Conservation (phyloP, 2,797 vertebrate genomes). For the Micrastur ruficollis region DNA sequence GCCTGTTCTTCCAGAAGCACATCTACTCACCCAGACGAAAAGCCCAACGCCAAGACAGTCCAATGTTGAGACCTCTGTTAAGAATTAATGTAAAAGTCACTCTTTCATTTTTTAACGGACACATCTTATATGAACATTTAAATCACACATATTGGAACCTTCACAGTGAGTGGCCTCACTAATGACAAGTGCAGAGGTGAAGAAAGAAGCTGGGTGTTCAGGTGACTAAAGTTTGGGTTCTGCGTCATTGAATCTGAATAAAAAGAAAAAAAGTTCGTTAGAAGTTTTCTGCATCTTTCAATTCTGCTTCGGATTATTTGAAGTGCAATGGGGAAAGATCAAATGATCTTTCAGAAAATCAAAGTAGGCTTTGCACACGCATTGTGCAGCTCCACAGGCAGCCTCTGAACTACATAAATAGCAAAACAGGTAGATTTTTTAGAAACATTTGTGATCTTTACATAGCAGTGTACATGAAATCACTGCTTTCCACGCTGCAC, state of each 20-base stretch:
- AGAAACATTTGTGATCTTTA: background rate
- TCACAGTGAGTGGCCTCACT: background rate
- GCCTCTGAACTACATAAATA: background rate
- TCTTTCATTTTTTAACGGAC: background rate
- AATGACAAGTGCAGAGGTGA: background rate
- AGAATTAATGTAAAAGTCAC: background rate
- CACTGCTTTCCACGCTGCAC: background rate
- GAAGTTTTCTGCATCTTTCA: background rate
- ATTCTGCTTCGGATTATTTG: background rate
- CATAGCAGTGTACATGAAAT: background rate
- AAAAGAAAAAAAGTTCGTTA: background rate
- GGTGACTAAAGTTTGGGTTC: background rate
- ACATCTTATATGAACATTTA: background rate
- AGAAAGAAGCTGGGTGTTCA: background rate
- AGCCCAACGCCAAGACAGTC: background rate
- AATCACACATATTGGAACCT: background rate
- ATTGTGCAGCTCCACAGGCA: background rate
- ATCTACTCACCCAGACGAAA: background rate
- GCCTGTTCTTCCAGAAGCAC: background rate
- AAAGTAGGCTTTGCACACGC: background rate
- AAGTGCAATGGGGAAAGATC: background rate
- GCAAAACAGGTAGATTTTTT: background rate
- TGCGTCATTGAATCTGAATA: background rate
- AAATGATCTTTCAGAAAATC: background rate
- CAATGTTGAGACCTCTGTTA: background rate